Percentiles rank a stretch among this genome's conserved stretches.
These are phyloP conservation scores for Mellilla xanthometata DNA, from an alignment of 2,888 invertebrate genomes.

Conservation along the genomic window DNA sequence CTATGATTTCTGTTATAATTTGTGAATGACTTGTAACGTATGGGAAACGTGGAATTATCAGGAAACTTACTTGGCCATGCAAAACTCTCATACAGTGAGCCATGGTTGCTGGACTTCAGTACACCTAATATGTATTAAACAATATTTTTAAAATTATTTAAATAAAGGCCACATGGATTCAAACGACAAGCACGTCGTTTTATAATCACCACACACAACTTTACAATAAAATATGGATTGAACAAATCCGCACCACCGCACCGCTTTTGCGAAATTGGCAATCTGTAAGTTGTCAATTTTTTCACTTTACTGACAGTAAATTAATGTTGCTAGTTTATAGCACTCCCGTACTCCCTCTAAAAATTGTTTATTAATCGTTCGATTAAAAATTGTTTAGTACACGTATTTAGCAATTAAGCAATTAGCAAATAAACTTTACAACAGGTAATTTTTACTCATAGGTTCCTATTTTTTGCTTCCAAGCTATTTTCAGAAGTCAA, in stretches of 20 bases:
- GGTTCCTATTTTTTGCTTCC: too few relatives aligned
- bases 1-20: conserved; percentile 6
- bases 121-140: conserved; percentile 45
- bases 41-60: conserved; percentile 46
- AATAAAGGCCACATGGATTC: conserved; percentile 69
- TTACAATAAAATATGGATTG: conserved; percentile 33
- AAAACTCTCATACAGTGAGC: conserved; percentile 90
- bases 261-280: conserved; percentile 42
- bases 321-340: neutral
- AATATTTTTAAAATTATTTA: conserved; percentile 44
- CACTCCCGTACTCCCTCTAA: too few relatives aligned
- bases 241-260: conserved; percentile 40
- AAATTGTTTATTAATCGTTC: too few relatives aligned
- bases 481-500: too few relatives aligned
- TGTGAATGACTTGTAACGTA: conserved; percentile 12
- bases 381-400: too few relatives aligned
- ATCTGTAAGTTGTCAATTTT: conserved; percentile 29
- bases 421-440: too few relatives aligned
- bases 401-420: too few relatives aligned
- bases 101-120: conserved; percentile 83
- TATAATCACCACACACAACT: conserved; percentile 42
- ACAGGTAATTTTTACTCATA: too few relatives aligned
- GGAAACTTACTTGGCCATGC: conserved; percentile 87
- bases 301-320: conserved; percentile 28
- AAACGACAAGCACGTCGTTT: conserved; percentile 40